Evolutionary conservation across 2,113 vertebrate species (phyloP), one percentile per base, ranked within the genome.

Genomic region (Clarias magur): DNA sequence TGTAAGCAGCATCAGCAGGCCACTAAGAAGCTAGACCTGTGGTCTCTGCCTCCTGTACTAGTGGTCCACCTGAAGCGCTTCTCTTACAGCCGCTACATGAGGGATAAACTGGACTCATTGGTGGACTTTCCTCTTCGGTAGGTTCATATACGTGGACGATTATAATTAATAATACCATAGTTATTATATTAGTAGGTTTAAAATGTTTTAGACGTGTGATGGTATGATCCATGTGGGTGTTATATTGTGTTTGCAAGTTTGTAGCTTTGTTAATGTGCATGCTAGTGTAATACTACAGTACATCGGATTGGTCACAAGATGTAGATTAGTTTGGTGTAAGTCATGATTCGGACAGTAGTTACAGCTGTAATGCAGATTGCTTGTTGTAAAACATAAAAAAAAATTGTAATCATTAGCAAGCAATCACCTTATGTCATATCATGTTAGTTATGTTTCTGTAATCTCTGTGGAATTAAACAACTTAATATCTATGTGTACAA

Each of bases 1-100:
- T 99, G 98, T 93, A 99, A 99, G 95, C 96, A 99, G 94, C 98
- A 99, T 94, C 98, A 99, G 90, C 98, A 99, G 91, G 98, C 98
- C 90, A 99, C 97, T 15, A 99, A 99, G 94, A 99, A 99, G 89
- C 94, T 99, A 90, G 98, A 99, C 90, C 93, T 99, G 87, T 99
- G 98, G 98, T 98, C 96, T 3, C 92, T 99, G 91, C 98, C 98
- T 15, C 98, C 98, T 0, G 97, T 99, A 59, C 93, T 99, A 86
- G 98, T 99, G 85, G 98, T 99, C 83, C 98, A 99, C 90, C 95
- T 99, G 34, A 99, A 99, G 86, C 96, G 98, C 81, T 99, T 99
- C 95, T 99, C 98, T 84, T 99, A 99, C 87, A 99, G 97, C 91
- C 96, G 98, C 90, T 99, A 99, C n/a, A 98, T 98, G 97, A 97